Base-by-base conservation (phyloP, 2,113 vertebrate genomes). In the Eleginops maclovinus region DNA sequence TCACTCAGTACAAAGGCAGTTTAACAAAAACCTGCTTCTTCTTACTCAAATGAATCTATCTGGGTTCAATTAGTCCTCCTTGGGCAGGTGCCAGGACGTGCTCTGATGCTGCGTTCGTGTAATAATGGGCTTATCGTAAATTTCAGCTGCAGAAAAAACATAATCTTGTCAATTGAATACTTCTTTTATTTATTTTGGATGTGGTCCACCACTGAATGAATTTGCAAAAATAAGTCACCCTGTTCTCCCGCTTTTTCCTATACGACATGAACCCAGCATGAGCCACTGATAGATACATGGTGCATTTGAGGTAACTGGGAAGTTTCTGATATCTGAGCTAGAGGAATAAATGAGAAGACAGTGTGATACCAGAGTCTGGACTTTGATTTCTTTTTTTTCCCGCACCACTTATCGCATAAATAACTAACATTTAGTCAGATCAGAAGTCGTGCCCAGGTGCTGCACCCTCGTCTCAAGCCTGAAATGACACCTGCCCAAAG, bases 1-100 rank as follows among this genome's bases (percentile, higher is more conserved):
- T 92, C 89, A 91, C 85, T 92, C 89, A 79, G 81, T 91, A 91
- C 90, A 90, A 92, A 91, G 91, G 89, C 90, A 92, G 92, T 93
- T 92, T 89, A 81, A 83, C 81, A 86, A 88, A 81, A 88, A 91
- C 87, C 92, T 91, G 92, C 89, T 88, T 91, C 90, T 93, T 91
- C 89, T 90, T 79, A 84, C 73, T 87, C 81, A 79, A 82, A 90
- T 87, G 55, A 46, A 86, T 87, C 77, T 79, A 82, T 87, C 85
- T 83, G 84, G 83, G 86, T 87, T 82, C 62, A 80, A 87, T 60
- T 83, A 68, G 51, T 85, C 84, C 72, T 87, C 84, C 56, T 82
- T 89, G 83, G 88, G 89, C 88, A 86, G 88, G 87, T 63, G 85
- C 65, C 81, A 74, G 75, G 64, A 82, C 9, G 16, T 19, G 79